phyloP scores from a whole-genome alignment of 2,888 invertebrate genomes.

The Cataglyphis altisquamis region DNA sequence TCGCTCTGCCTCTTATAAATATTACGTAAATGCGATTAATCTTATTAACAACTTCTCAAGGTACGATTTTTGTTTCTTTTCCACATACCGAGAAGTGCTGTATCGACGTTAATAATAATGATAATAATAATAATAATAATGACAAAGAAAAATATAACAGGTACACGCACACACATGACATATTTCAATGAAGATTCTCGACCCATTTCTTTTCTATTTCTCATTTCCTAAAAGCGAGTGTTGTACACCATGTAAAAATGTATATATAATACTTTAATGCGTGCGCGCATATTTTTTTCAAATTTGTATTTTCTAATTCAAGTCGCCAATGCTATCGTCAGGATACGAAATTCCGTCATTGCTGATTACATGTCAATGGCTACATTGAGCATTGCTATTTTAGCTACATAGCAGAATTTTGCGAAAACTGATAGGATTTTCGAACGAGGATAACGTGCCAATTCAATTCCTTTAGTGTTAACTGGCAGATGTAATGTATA shows the following conservation, averaged over 20 bases:
- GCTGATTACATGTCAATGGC: slow-evolving; percentile 13
- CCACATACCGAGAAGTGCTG: slow-evolving; percentile 79
- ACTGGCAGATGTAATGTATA: slow-evolving; percentile 15
- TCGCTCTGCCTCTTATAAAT: slow-evolving; percentile 64
- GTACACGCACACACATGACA: slow-evolving; percentile 68
- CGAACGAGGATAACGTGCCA: not conserved
- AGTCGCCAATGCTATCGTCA: not conserved
- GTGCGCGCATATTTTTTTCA: slow-evolving; percentile 11
- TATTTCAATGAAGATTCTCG: slow-evolving; percentile 19
- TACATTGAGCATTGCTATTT: slow-evolving; percentile 33
- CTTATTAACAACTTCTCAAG: slow-evolving; percentile 82
- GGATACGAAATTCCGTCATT: not conserved
- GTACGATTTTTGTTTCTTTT: slow-evolving; percentile 75
- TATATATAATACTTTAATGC: slow-evolving; percentile 17
- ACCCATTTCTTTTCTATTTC: slow-evolving; percentile 30
- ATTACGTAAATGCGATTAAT: slow-evolving; percentile 82
- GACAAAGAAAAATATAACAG: slow-evolving; percentile 75
- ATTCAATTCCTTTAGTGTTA: not conserved
- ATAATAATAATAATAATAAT: slow-evolving; percentile 41
- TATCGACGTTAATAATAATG: slow-evolving; percentile 82
- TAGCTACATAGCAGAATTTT: not conserved
- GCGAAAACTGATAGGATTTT: slow-evolving; percentile 17
- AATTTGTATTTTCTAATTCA: not conserved
- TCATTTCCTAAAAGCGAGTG: slow-evolving; percentile 12
- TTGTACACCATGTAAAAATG: slow-evolving; percentile 3